phyloP scores from a whole-genome alignment of 2,888 invertebrate genomes.

The Drosophila helvetica region DNA sequence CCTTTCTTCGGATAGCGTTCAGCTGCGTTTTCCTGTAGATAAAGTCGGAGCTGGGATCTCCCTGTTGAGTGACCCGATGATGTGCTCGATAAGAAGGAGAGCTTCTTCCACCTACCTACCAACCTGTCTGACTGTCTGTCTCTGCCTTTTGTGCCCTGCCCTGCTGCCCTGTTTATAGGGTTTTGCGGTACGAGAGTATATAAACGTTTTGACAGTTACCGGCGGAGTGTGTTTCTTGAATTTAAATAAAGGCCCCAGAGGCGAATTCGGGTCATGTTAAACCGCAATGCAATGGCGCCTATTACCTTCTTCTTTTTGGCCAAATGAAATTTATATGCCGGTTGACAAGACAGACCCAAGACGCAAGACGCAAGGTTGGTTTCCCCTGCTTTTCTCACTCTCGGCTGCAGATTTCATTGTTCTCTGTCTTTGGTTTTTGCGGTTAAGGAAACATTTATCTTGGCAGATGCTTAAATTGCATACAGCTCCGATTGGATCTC shows the following conservation, averaged over 20 bases:
- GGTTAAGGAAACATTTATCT: slow-evolving; percentile 59
- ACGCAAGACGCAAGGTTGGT: slow-evolving; percentile 10
- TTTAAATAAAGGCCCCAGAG: slow-evolving; percentile 11
- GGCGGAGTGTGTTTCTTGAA: background rate
- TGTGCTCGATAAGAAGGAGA: slow-evolving; percentile 53
- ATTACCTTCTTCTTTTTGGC: slow-evolving; percentile 30
- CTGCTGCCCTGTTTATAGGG: background rate
- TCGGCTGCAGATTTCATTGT: slow-evolving; percentile 28
- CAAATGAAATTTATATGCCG: slow-evolving; percentile 57
- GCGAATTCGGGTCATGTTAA: slow-evolving; percentile 58
- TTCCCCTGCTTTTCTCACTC: slow-evolving; percentile 37
- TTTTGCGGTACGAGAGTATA: background rate
- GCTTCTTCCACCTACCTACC: slow-evolving; percentile 23
- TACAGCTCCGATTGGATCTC: slow-evolving; percentile 16
- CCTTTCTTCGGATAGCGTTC: background rate
- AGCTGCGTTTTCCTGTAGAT: slow-evolving; percentile 37
- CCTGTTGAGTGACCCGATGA: slow-evolving; percentile 44
- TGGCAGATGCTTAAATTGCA: slow-evolving; percentile 57
- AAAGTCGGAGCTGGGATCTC: no score
- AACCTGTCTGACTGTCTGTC: slow-evolving; percentile 11
- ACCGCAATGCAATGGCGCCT: slow-evolving; percentile 45
- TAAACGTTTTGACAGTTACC: slow-evolving; percentile 47
- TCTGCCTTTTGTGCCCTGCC: background rate
- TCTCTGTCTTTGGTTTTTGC: slow-evolving; percentile 43
- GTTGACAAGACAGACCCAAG: slow-evolving; percentile 54